These are phyloP conservation scores for Chloroceryle inda DNA, from an alignment of 2,797 vertebrate genomes.

Conservation along the genomic window DNA sequence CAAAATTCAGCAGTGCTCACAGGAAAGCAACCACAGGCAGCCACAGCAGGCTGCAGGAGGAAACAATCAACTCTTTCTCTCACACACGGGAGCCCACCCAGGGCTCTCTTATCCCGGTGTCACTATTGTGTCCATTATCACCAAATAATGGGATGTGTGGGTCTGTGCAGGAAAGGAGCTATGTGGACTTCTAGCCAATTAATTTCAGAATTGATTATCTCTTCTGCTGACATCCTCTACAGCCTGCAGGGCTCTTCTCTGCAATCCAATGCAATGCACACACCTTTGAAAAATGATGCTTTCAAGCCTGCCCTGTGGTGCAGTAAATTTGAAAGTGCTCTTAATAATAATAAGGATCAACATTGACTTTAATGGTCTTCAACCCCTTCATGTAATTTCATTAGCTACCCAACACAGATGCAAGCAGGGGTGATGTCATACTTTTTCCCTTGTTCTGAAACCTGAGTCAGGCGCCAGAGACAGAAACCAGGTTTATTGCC, in stretches of 20 bases:
- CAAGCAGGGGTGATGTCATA: slow-evolving; percentile 85
- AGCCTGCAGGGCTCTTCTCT: not conserved
- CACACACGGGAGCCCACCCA: not conserved
- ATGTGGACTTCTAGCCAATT: slow-evolving; percentile 20
- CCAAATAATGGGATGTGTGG: slow-evolving; percentile 9
- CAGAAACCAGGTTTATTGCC: slow-evolving; percentile 83
- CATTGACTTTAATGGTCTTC: slow-evolving; percentile 87
- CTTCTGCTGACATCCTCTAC: not conserved
- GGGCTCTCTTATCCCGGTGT: slow-evolving; percentile 10
- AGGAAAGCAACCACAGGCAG: not conserved
- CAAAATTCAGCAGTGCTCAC: not conserved
- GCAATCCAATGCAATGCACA: slow-evolving; percentile 67
- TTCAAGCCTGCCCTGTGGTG: slow-evolving; percentile 77
- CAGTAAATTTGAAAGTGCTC: slow-evolving; percentile 87
- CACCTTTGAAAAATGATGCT: slow-evolving; percentile 84
- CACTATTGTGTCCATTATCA: slow-evolving; percentile 34
- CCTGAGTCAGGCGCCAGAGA: slow-evolving; percentile 83
- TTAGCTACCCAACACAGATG: slow-evolving; percentile 83
- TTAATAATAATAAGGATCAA: slow-evolving; percentile 86
- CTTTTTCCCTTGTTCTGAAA: slow-evolving; percentile 82
- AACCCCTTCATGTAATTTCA: slow-evolving; percentile 84
- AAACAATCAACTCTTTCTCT: not conserved
- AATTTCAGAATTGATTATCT: slow-evolving; percentile 71
- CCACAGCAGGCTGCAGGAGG: not conserved
- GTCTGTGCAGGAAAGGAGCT: slow-evolving; percentile 30